A percentile compares a stretch with the other conserved stretches of the same genome.
Conservation (phyloP, 2,888 invertebrate species). For the Perizoma affinitatum region DNA sequence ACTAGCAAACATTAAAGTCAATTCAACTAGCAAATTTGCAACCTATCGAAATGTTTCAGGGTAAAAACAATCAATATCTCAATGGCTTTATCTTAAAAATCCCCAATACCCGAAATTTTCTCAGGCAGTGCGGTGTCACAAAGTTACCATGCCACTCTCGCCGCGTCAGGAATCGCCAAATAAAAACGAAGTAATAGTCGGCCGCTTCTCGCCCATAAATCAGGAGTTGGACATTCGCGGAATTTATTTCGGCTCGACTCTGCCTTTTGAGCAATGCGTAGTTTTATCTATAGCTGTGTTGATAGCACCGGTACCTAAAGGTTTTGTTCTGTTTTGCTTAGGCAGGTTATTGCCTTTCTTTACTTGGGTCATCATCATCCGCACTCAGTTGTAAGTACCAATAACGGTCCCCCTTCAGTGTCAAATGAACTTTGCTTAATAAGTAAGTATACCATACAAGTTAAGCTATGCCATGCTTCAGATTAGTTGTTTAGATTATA, state of each 20-base stretch:
- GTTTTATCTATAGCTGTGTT: constrained; percentile 30
- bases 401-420: too few species aligned
- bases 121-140: constrained; percentile 56
- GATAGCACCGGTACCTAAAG: constrained; percentile 15
- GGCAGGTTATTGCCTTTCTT: constrained; percentile 12
- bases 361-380: constrained; percentile 1
- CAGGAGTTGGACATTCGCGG: constrained; percentile 71
- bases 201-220: constrained; percentile 75
- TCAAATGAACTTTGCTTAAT: too few species aligned
- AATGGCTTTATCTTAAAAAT: constrained; percentile 33
- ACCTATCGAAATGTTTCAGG: neutral
- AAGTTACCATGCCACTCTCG: constrained; percentile 53
- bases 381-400: too few species aligned
- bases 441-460: too few species aligned
- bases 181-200: constrained; percentile 77
- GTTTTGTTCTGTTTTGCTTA: constrained; percentile 9
- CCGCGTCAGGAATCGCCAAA: constrained; percentile 55
- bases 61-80: constrained; percentile 29
- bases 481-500: too few species aligned
- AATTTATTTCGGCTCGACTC: constrained; percentile 69
- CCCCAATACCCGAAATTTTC: constrained; percentile 51
- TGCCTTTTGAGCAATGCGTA: constrained; percentile 37
- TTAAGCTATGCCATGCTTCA: too few species aligned
- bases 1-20: neutral
- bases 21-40: neutral